phyloP scores from a whole-genome alignment of 1,140 invertebrate genomes.

The Hylyphantes graminicola region DNA sequence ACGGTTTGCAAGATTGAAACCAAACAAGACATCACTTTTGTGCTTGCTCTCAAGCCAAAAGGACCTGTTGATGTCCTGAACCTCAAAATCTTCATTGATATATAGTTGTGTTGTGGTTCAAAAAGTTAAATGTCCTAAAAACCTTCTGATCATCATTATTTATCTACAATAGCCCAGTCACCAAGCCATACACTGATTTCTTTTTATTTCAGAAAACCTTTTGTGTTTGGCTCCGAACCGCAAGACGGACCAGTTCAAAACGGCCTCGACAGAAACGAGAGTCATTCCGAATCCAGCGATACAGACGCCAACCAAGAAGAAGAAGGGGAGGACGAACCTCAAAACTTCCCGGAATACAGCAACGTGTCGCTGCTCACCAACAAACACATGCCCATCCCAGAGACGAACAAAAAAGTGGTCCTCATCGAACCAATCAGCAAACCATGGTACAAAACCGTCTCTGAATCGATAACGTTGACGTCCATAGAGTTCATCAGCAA shows the following conservation, averaged over 20 bases:
- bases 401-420: conserved; percentile 12
- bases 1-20: too few relatives aligned
- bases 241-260: neutral
- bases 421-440: conserved; percentile 19
- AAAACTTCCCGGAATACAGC: conserved; percentile 29
- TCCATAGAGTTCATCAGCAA: conserved; percentile 23
- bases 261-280: neutral
- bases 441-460: neutral
- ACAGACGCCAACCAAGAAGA: neutral
- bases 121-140: too few relatives aligned
- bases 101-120: too few relatives aligned
- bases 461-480: neutral
- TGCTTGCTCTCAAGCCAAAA: too few relatives aligned
- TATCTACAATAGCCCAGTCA: too few relatives aligned
- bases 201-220: conserved; percentile 41
- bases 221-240: conserved; percentile 13
- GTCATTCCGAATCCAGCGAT: neutral
- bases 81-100: too few relatives aligned
- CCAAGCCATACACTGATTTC: neutral
- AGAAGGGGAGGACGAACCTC: neutral
- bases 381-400: conserved; percentile 41
- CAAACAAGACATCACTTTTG: too few relatives aligned
- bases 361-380: conserved; percentile 19
- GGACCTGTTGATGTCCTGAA: too few relatives aligned
- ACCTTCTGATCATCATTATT: too few relatives aligned